Conservation (phyloP, 2,113 vertebrate species). For the Machaerirhynchus nigripectus region DNA sequence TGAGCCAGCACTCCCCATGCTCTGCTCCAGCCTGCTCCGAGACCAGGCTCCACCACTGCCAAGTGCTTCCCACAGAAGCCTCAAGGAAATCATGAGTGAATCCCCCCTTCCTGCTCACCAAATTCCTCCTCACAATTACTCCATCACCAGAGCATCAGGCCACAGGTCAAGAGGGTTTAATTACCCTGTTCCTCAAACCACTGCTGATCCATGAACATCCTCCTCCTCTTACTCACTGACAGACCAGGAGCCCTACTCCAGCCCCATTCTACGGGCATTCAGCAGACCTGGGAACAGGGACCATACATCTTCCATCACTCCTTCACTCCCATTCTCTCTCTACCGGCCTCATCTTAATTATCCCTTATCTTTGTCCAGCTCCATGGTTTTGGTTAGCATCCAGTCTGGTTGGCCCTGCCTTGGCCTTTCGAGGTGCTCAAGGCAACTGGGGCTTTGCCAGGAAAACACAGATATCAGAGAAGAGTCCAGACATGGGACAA, state of each 20-base stretch:
- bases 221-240: background rate
- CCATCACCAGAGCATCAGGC: background rate
- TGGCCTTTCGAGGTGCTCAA: background rate
- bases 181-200: background rate
- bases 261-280: background rate
- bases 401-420: background rate
- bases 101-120: background rate
- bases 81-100: background rate
- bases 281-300: background rate
- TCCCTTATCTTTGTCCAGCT: background rate
- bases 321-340: background rate
- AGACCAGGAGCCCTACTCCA: background rate
- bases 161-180: background rate
- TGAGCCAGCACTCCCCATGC: accelerated
- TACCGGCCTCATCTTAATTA: background rate
- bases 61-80: background rate
- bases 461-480: background rate
- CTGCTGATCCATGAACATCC: background rate
- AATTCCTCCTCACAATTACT: background rate
- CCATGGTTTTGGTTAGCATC: background rate
- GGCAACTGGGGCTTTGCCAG: background rate
- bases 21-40: background rate
- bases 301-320: background rate
- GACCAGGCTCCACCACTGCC: background rate
- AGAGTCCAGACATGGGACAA: background rate